Percentiles rank a stretch among this genome's conserved stretches.
phyloP scores from a whole-genome alignment of 64 coral and sea anemone species.

The Platygyra sinensis region DNA sequence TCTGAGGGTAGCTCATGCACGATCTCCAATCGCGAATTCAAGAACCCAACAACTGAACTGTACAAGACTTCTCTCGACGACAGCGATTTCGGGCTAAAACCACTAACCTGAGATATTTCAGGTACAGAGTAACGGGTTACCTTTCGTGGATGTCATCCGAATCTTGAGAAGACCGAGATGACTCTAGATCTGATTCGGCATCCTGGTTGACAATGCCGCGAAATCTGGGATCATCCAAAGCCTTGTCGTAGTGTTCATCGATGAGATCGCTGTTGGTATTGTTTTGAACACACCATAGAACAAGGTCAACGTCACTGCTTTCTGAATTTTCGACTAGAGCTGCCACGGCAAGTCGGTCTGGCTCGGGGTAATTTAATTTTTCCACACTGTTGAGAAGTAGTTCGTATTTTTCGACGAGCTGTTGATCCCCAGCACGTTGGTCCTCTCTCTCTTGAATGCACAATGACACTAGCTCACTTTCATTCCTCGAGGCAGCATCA shows the following conservation, averaged over 20 bases:
- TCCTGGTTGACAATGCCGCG: background rate
- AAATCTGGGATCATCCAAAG: background rate
- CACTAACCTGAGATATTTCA: no score
- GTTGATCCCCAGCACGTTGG: background rate
- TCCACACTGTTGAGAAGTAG: background rate
- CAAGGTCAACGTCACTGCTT: constrained; percentile 20
- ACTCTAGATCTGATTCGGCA: background rate
- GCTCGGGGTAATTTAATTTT: background rate
- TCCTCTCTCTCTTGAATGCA: background rate
- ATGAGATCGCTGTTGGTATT: constrained; percentile 7
- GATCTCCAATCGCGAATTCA: no score
- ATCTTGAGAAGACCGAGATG: background rate
- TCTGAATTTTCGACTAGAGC: constrained; percentile 18
- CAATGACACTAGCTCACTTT: background rate
- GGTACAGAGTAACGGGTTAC: background rate
- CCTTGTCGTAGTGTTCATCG: constrained; percentile 21
- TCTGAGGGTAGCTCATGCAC: no score
- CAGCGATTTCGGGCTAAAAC: no score
- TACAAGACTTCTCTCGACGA: no score
- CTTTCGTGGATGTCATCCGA: background rate
- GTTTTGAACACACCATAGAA: constrained; percentile 55
- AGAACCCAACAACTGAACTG: no score
- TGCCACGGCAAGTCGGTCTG: constrained; percentile 38
- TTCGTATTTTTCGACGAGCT: constrained; percentile 20
- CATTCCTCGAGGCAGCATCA: background rate